A percentile compares a stretch with the other conserved stretches of the same genome.
Evolutionary conservation across 2,888 invertebrate species (phyloP).

Genomic region (Plagodis dolabraria): DNA sequence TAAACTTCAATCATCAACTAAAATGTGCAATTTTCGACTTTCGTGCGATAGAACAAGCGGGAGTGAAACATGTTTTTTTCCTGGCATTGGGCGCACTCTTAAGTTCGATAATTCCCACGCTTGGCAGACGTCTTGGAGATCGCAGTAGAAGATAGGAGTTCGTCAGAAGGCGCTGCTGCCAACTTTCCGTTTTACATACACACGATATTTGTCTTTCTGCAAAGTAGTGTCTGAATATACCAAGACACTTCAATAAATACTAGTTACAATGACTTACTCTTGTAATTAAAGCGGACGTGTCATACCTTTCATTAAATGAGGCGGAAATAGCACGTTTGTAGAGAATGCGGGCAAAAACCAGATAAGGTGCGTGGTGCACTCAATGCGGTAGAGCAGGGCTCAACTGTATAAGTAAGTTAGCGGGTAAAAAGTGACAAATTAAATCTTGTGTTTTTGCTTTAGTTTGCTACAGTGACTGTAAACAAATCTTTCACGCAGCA

Average conservation of each 20-base stretch:
- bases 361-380: constrained; percentile 17
- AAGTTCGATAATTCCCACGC: too few relatives aligned
- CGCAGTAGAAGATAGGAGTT: too few relatives aligned
- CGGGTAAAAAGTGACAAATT: neutral
- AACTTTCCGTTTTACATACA: too few relatives aligned
- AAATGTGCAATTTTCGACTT: too few relatives aligned
- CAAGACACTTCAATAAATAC: neutral
- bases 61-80: too few relatives aligned
- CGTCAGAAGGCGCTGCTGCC: too few relatives aligned
- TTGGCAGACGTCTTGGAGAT: too few relatives aligned
- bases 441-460: neutral
- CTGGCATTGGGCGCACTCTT: too few relatives aligned
- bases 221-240: too few relatives aligned
- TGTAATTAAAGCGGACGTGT: constrained; percentile 44
- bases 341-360: constrained; percentile 31
- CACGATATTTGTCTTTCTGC: too few relatives aligned
- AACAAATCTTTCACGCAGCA: neutral
- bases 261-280: constrained; percentile 8
- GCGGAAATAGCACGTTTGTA: constrained; percentile 45
- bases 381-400: constrained; percentile 6
- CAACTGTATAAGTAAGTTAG: constrained; percentile 1
- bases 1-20: too few relatives aligned
- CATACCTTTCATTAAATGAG: constrained; percentile 45
- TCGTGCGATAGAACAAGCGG: too few relatives aligned
- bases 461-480: neutral